phyloP scores from a whole-genome alignment of 2,797 vertebrate genomes.

The Bovichtus variegatus region DNA sequence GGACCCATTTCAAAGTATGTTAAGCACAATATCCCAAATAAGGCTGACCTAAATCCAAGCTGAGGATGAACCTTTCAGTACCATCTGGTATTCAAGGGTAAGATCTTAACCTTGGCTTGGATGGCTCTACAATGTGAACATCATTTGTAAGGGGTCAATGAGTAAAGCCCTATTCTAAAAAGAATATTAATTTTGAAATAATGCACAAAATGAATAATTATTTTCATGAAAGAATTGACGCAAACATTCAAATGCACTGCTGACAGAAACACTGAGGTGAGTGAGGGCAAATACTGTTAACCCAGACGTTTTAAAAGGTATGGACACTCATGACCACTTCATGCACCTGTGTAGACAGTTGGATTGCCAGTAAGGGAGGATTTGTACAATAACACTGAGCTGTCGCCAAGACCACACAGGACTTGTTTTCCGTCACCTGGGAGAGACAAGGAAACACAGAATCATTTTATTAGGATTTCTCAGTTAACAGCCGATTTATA shows the following conservation, averaged over 20 bases:
- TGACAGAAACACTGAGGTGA: slow-evolving; percentile 12
- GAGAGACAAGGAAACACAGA: slow-evolving; percentile 57
- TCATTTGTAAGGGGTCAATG: not conserved
- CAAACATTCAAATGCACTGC: slow-evolving; percentile 7
- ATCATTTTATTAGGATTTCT: slow-evolving; percentile 23
- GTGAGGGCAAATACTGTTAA: slow-evolving; percentile 13
- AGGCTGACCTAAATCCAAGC: slow-evolving; percentile 3
- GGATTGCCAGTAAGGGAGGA: slow-evolving; percentile 82
- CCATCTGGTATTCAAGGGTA: slow-evolving; percentile 7
- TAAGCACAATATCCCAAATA: slow-evolving; percentile 32
- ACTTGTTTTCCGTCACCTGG: slow-evolving; percentile 90
- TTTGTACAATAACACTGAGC: slow-evolving; percentile 85
- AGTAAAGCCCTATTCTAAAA: not conserved
- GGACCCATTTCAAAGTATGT: slow-evolving; percentile 45
- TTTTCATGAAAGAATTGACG: not conserved
- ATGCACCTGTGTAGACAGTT: slow-evolving; percentile 88
- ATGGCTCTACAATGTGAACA: slow-evolving; percentile 1
- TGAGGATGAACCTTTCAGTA: slow-evolving; percentile 18
- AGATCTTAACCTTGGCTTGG: not conserved
- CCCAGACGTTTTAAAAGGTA: slow-evolving; percentile 22
- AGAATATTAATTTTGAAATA: too few species aligned
- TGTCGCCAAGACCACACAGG: slow-evolving; percentile 91
- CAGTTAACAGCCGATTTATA: slow-evolving; percentile 17
- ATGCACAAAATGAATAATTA: not conserved
- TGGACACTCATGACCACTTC: slow-evolving; percentile 42